phyloP scores from a whole-genome alignment of 64 coral and sea anemone species.

The Astreopora myriophthalma region DNA sequence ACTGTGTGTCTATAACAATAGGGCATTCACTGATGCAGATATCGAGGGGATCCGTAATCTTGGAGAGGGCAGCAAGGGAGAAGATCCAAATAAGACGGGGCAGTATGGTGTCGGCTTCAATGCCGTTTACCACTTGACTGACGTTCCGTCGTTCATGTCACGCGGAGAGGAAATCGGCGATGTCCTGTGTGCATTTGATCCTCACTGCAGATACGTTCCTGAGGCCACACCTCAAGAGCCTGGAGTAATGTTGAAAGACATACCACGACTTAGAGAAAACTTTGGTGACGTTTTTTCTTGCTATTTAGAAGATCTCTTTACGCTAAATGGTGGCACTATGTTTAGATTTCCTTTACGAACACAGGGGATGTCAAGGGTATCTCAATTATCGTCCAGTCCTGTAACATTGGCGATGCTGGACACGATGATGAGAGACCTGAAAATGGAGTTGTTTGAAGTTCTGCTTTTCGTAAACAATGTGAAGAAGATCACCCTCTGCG shows the following conservation, averaged over 20 bases:
- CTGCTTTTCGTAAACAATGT: constrained; percentile 82
- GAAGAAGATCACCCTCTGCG: constrained; percentile 77
- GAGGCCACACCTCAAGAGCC: constrained; percentile 44
- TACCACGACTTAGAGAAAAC: constrained; percentile 13
- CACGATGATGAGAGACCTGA: constrained; percentile 46
- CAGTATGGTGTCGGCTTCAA: constrained; percentile 96
- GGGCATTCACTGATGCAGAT: constrained; percentile 71
- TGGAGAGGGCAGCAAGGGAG: constrained; percentile 84
- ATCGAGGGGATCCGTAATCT: constrained; percentile 82
- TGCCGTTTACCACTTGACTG: constrained; percentile 92
- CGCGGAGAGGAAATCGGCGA: constrained; percentile 64
- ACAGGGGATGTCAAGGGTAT: not conserved
- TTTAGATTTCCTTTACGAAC: constrained; percentile 63
- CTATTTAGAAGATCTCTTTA: constrained; percentile 48
- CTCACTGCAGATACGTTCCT: constrained; percentile 66
- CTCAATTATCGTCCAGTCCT: not conserved
- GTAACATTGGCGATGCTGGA: not conserved
- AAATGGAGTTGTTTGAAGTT: constrained; percentile 61
- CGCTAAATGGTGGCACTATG: constrained; percentile 47
- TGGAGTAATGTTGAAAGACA: constrained; percentile 40
- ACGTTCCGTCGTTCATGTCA: constrained; percentile 80
- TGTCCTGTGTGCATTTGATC: constrained; percentile 76
- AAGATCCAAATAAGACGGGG: constrained; percentile 89
- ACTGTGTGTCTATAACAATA: constrained; percentile 86
- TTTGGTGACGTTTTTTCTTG: constrained; percentile 75